Base-by-base conservation (phyloP, 2,888 invertebrate genomes). In the Pinctada fucata region DNA sequence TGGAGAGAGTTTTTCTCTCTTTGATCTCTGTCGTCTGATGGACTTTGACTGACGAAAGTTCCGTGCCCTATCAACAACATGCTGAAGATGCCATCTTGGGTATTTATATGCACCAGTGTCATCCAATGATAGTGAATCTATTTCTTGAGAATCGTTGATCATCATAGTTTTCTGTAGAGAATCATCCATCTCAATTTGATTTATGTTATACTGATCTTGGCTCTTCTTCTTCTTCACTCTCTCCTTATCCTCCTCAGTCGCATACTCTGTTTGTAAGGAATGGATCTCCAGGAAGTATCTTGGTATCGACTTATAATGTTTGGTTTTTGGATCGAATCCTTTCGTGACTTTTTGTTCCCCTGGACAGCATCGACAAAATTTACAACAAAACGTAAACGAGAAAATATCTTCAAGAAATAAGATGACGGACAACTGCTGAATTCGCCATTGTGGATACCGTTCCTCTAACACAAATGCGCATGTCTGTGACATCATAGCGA, bases 401-500 rank as follows among this genome's bases (percentile, higher is more conserved):
- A 86, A 72, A 4, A 84, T 79, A 49, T 83, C 84, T 75, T 87
- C 87, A 8, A 86, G 77, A 70, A 86, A 86, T n/a, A 85, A 73
- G n/a, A 86, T 84, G 10, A 87, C 80, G 0, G 87, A 85, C 3
- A 87, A 79, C 45, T 85, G 84, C 69, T 87, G 87, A 6, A 87
- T 81, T 2, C 86, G 82, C 86, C 87, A 86, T 69, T 86, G 87
- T 31, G 84, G 83, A 45, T 81, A 83, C 50, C 86, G 83, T 79
- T 88, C 86, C 51, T 85, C 81, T 2, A 85, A 83, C 2, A 88
- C 86, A 6, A 87, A 75, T 1, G 84, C 82, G 72, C 88, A 88
- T 13, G 88, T 88, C 78, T 87, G 87, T 71, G 89, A 87, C 87
- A 89, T 87, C 88, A 89, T 87, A 5, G 89, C 89, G 47, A 89